These are phyloP conservation scores for Sigmodon hispidus DNA, from an alignment of 2,113 vertebrate genomes.

Conservation along the genomic window DNA sequence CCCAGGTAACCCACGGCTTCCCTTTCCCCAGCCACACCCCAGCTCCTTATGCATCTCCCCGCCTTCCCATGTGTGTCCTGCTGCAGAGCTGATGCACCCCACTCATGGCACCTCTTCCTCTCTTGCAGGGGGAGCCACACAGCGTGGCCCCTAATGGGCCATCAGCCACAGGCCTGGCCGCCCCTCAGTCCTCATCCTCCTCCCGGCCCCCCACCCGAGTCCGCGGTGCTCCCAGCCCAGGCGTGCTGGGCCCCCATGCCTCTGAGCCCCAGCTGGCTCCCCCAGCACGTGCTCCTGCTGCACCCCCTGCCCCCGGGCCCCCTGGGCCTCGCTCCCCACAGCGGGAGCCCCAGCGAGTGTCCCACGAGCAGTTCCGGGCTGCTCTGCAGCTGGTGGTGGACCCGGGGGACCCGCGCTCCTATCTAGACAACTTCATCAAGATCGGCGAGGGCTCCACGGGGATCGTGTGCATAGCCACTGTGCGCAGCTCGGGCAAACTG, in stretches of 20 bases:
- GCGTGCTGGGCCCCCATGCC: slow-evolving; percentile 81
- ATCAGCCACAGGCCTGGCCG: slow-evolving; percentile 61
- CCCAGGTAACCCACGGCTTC: slow-evolving; percentile 86
- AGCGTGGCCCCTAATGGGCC: slow-evolving; percentile 89
- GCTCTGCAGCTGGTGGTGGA: slow-evolving; percentile 97
- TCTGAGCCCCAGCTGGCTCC: slow-evolving; percentile 83
- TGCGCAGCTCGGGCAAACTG: slow-evolving; percentile 91
- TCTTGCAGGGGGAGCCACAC: slow-evolving; percentile 82
- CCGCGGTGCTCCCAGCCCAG: slow-evolving; percentile 83
- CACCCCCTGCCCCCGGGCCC: slow-evolving; percentile 37
- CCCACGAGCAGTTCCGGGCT: slow-evolving; percentile 95
- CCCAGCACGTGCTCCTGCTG: slow-evolving; percentile 31
- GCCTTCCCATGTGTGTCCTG: background rate
- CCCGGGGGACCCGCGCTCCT: slow-evolving; percentile 92
- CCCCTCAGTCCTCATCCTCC: slow-evolving; percentile 80
- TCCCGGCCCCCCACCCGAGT: slow-evolving; percentile 79
- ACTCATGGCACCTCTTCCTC: background rate
- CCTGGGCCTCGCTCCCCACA: slow-evolving; percentile 87
- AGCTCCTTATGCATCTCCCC: slow-evolving; percentile 2
- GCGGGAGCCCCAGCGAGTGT: slow-evolving; percentile 93
- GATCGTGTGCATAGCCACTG: slow-evolving; percentile 94
- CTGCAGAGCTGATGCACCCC: background rate
- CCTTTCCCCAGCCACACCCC: background rate
- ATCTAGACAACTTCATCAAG: slow-evolving; percentile 97
- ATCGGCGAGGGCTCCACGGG: slow-evolving; percentile 97